Conservation (phyloP, 2,888 invertebrate genomes). For the Synanthedon myopaeformis region DNA sequence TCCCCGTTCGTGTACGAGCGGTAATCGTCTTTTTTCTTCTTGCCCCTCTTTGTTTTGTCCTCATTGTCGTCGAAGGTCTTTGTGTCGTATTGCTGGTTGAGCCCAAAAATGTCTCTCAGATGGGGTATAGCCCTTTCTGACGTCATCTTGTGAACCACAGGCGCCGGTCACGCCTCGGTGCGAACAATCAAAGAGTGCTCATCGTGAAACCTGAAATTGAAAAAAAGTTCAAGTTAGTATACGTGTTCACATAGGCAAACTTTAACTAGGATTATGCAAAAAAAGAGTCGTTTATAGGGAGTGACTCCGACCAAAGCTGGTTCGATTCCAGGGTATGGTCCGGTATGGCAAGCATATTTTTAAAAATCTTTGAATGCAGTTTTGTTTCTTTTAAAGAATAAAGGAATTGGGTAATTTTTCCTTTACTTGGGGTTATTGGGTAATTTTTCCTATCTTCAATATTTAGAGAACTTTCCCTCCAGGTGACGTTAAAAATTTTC, state of each 20-base stretch:
- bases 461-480: too few species aligned
- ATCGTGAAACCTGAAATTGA: constrained; percentile 54
- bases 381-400: too few species aligned
- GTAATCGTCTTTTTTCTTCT: constrained; percentile 77
- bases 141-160: constrained; percentile 61
- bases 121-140: constrained; percentile 82
- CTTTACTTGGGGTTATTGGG: too few species aligned
- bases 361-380: too few species aligned
- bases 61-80: constrained; percentile 60
- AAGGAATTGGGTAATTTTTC: too few species aligned
- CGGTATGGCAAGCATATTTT: too few species aligned
- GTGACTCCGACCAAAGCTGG: too few species aligned
- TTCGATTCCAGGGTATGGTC: too few species aligned
- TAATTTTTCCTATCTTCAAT: too few species aligned
- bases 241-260: background rate
- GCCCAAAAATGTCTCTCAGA: constrained; percentile 79
- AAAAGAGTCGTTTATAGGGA: too few species aligned
- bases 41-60: constrained; percentile 68
- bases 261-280: background rate
- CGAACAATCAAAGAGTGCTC: constrained; percentile 47
- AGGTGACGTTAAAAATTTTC: too few species aligned
- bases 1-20: constrained; percentile 75
- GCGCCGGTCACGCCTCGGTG: constrained; percentile 26
- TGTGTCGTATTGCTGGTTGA: constrained; percentile 67
- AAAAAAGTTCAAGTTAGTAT: constrained; percentile 14